Base-by-base conservation (phyloP, 2,888 invertebrate species). In the Drosophila limbata region DNA sequence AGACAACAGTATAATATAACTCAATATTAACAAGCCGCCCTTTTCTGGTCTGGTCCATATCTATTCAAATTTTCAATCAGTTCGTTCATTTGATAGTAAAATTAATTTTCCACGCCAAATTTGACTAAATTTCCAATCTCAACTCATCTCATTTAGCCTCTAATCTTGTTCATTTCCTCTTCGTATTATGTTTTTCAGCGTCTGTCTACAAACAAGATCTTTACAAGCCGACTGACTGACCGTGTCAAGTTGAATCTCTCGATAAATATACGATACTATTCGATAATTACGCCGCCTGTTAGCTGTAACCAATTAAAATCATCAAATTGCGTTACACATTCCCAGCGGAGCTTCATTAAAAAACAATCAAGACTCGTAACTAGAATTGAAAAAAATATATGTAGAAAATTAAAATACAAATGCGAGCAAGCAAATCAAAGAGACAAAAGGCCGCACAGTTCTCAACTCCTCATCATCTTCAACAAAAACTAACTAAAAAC, bases 301-400 rank as follows among this genome's bases (percentile, higher is more conserved):
- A 70, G 56, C 77, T 77, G 77, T 79, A 75, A 65, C 79, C 84
- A 81, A 87, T 87, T 84, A 84, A 87, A 87, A 75, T 79, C 77
- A 87, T 84, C 69, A 84, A 84, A 84, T 79, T 86, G 67, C 77
- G 84, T 79, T 86, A 83, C 87, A 79, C 81, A 86, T 85, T 79
- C 73, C 57, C 80, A 45, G 69, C 39, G 69, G 69, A 66, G 63
- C 79, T 84, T 87, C 79, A 84, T 84, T 87, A 87, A 84, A 84
- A 84, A 77, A 72, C 84, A 87, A 87, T 84, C 87, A 84, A 53
- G 8, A 1, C 8, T 19, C 6, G 19, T 8, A 50, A 51, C 37
- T 37, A 37, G 45, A 35, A 48, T 31, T 47, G 11, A 19, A 11
- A 39, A n/a, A 15, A 48, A 56, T 52, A 51, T 45, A 19, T 28